A percentile compares a stretch with the other conserved stretches of the same genome.
phyloP scores from a whole-genome alignment of 2,797 vertebrate genomes.

The Diceros bicornis region DNA sequence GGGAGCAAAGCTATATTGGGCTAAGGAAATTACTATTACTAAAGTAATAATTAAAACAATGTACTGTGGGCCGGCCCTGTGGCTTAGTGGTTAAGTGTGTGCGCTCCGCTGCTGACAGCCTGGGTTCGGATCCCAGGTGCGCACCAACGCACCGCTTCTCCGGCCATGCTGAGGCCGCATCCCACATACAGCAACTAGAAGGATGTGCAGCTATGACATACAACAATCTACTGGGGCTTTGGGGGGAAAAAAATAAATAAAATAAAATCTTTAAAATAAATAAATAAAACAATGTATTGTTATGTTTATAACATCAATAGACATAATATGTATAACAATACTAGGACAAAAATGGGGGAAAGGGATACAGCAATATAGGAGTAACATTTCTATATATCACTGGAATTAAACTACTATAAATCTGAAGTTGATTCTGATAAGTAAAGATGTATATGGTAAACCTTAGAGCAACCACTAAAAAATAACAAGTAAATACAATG shows the following conservation, averaged over 20 bases:
- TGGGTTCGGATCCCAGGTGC: no score
- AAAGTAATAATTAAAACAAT: not conserved
- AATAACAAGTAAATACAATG: no score
- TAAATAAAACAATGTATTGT: not conserved
- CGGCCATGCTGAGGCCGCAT: no score
- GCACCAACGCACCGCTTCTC: no score
- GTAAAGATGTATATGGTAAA: not conserved
- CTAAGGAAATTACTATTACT: not conserved
- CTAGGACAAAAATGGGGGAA: not conserved
- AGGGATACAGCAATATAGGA: not conserved
- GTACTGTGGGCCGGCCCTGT: no score
- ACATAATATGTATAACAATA: not conserved
- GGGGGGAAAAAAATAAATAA: no score
- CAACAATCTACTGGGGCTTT: no score
- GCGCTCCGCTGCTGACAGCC: no score
- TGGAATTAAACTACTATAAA: not conserved
- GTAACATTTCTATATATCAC: not conserved
- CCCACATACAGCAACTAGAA: no score
- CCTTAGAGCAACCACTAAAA: not conserved
- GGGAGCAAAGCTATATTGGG: not conserved
- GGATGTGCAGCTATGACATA: no score
- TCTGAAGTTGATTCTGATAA: not conserved
- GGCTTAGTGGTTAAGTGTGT: no score
- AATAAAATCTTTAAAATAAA: no score
- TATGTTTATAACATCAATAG: not conserved